Conservation (phyloP, 2,797 vertebrate genomes). For the Chloroceryle inda region DNA sequence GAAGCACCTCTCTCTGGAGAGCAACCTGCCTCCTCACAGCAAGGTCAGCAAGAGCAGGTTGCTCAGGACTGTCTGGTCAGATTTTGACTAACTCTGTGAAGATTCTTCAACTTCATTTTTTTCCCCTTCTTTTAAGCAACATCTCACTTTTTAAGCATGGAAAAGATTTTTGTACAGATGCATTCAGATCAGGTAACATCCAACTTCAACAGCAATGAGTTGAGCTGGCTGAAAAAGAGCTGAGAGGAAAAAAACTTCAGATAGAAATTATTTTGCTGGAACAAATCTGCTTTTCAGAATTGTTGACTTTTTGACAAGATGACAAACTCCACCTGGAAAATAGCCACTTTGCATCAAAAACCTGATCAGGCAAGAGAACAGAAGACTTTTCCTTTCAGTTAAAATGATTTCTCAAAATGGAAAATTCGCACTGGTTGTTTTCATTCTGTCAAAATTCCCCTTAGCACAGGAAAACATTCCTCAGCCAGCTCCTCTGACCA, state of each 20-base stretch:
- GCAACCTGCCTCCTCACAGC: not conserved
- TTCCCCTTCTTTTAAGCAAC: not conserved
- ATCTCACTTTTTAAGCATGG: not conserved
- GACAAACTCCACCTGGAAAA: not conserved
- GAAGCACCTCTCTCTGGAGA: not conserved
- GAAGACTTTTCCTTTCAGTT: not conserved
- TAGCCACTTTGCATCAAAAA: not conserved
- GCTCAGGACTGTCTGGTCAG: not conserved
- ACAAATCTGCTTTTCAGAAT: not conserved
- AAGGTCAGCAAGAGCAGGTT: not conserved
- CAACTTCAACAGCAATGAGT: not conserved
- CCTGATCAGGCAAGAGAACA: not conserved
- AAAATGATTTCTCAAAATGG: not conserved
- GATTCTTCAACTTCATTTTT: not conserved
- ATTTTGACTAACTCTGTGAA: not conserved
- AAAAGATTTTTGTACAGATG: not conserved
- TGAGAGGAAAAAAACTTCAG: not conserved
- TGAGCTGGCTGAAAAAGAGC: not conserved
- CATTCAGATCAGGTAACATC: not conserved
- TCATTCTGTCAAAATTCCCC: not conserved
- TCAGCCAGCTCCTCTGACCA: not conserved
- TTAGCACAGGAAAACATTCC: not conserved
- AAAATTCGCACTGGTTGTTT: not conserved
- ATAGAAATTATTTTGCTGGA: not conserved
- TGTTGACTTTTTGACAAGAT: not conserved